Percentiles rank a stretch among this genome's conserved stretches.
Conservation (phyloP, 92 coral and sea anemone species). For the Meandrina meandrites region DNA sequence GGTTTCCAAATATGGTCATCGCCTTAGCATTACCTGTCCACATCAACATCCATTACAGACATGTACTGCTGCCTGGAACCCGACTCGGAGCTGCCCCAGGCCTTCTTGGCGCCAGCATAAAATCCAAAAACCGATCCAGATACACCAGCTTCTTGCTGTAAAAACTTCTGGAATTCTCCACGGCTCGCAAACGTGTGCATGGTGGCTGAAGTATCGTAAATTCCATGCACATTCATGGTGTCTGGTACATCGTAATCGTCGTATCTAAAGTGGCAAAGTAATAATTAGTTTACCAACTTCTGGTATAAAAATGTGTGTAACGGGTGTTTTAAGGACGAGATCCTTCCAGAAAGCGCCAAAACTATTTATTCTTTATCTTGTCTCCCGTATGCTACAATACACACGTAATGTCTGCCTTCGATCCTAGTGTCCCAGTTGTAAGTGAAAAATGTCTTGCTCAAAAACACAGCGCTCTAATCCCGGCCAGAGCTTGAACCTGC, state of each 20-base stretch:
- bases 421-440: too few relatives aligned
- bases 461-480: too few relatives aligned
- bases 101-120: slow-evolving; percentile 56
- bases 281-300: neutral
- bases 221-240: slow-evolving; percentile 74
- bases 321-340: neutral
- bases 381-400: too few relatives aligned
- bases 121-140: slow-evolving; percentile 54
- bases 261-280: slow-evolving; percentile 29
- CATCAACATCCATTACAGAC: slow-evolving; percentile 47
- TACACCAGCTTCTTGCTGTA: slow-evolving; percentile 44
- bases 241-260: slow-evolving; percentile 67
- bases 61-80: slow-evolving; percentile 21
- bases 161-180: slow-evolving; percentile 35
- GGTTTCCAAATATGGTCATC: neutral
- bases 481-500: neutral
- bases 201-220: slow-evolving; percentile 62
- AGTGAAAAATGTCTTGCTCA: too few relatives aligned
- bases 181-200: slow-evolving; percentile 45
- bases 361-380: too few relatives aligned
- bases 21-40: slow-evolving; percentile 39
- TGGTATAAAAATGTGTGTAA: too few relatives aligned
- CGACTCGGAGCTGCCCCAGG: slow-evolving; percentile 59
- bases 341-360: neutral
- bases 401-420: too few relatives aligned